A percentile compares a stretch with the other conserved stretches of the same genome.
phyloP scores from a whole-genome alignment of 2,797 vertebrate genomes.

The Choloepus didactylus region DNA sequence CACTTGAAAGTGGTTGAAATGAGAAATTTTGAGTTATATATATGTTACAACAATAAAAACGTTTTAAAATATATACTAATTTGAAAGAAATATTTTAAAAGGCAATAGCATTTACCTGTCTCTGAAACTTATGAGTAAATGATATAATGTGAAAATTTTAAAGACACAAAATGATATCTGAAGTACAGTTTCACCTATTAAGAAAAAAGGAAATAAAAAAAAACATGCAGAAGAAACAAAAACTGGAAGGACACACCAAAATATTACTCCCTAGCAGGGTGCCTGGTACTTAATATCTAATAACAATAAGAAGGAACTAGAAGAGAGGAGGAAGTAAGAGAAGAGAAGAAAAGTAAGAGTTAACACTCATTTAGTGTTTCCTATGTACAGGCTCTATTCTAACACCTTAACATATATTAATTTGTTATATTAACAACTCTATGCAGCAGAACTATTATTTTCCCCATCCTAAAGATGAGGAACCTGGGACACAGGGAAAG shows the following conservation, averaged over 20 bases:
- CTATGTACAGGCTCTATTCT: not conserved
- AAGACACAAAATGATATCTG: constrained; percentile 12
- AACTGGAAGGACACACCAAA: not conserved
- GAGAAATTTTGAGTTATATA: no score
- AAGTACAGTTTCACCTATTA: not conserved
- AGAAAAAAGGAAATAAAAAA: constrained; percentile 26
- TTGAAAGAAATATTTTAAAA: no score
- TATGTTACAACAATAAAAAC: no score
- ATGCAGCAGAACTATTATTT: not conserved
- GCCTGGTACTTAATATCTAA: not conserved
- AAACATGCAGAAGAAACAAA: not conserved
- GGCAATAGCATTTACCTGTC: not conserved
- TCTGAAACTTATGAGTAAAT: constrained; percentile 42
- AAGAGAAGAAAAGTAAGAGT: not conserved
- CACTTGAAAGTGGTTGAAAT: no score
- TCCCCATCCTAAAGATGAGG: not conserved
- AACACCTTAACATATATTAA: not conserved
- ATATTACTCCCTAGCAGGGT: not conserved
- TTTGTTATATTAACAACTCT: not conserved
- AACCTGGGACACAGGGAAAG: not conserved
- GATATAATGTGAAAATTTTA: not conserved
- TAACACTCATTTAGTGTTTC: not conserved
- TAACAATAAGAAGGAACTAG: not conserved
- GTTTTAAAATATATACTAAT: no score
- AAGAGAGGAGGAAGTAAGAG: not conserved